Conservation (phyloP, 2,113 vertebrate species). For the Rhineura floridana region DNA sequence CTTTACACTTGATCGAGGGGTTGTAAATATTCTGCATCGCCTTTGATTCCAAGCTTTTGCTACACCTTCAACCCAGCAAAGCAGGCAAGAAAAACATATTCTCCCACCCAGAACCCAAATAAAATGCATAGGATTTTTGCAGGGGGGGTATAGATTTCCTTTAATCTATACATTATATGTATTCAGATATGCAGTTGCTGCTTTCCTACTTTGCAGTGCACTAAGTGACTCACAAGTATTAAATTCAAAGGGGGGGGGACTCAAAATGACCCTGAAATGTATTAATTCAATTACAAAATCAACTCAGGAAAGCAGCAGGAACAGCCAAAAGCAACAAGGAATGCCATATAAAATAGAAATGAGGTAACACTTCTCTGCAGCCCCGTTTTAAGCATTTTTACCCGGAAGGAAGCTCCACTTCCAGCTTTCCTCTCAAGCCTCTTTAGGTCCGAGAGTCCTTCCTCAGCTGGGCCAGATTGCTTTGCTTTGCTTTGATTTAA, state of each 20-base stretch:
- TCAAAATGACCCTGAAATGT: not conserved
- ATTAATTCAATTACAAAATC: not conserved
- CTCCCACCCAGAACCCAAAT: not conserved
- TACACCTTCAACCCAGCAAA: not conserved
- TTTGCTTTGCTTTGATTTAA: too few relatives aligned
- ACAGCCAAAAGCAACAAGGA: not conserved
- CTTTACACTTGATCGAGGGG: not conserved
- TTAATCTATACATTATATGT: not conserved
- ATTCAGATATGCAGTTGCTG: too few relatives aligned
- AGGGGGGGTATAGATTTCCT: not conserved
- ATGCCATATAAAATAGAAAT: not conserved
- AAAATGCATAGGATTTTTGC: not conserved
- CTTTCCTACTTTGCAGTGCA: not conserved
- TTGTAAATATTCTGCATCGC: not conserved
- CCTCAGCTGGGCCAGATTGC: too few relatives aligned
- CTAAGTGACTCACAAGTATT: not conserved
- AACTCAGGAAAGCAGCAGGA: not conserved
- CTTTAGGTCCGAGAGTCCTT: not conserved
- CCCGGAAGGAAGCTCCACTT: not conserved
- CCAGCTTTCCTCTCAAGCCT: not conserved
- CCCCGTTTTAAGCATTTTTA: too few relatives aligned
- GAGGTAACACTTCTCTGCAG: not conserved
- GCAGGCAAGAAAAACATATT: not conserved
- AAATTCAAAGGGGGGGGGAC: not conserved
- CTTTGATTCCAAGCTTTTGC: too few relatives aligned